phyloP scores from a whole-genome alignment of 2,888 invertebrate genomes.

The Augiades crinisus region DNA sequence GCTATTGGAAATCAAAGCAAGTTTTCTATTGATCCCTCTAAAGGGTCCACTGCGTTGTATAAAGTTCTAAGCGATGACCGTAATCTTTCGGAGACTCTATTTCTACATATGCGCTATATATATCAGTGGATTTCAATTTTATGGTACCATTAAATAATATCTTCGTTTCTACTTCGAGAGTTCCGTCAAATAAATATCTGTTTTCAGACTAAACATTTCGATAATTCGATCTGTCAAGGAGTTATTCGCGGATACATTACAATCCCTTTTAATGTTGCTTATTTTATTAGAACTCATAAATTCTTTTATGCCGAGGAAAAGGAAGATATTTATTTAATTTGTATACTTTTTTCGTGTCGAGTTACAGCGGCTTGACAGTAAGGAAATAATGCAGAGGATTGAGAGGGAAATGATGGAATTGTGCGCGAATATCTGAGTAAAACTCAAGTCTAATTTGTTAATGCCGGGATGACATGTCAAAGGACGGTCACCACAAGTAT shows the following conservation, averaged over 20 bases:
- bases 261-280: background rate
- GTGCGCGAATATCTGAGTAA: background rate
- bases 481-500: conserved; percentile 39
- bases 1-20: conserved; percentile 54
- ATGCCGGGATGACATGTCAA: conserved; percentile 29
- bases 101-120: conserved; percentile 59
- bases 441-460: conserved; percentile 24
- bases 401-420: conserved; percentile 7
- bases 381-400: background rate
- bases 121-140: no score
- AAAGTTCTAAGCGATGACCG: conserved; percentile 61
- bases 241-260: background rate
- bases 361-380: conserved; percentile 1
- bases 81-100: conserved; percentile 61
- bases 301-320: background rate
- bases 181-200: background rate
- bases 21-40: conserved; percentile 55
- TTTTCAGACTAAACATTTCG: background rate
- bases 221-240: background rate
- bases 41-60: conserved; percentile 51
- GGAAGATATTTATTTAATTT: background rate
- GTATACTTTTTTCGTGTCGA: background rate
- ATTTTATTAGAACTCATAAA: background rate
- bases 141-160: no score
- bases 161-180: background rate